Base-by-base conservation (phyloP, 2,113 vertebrate genomes). In the Procapra przewalskii region DNA sequence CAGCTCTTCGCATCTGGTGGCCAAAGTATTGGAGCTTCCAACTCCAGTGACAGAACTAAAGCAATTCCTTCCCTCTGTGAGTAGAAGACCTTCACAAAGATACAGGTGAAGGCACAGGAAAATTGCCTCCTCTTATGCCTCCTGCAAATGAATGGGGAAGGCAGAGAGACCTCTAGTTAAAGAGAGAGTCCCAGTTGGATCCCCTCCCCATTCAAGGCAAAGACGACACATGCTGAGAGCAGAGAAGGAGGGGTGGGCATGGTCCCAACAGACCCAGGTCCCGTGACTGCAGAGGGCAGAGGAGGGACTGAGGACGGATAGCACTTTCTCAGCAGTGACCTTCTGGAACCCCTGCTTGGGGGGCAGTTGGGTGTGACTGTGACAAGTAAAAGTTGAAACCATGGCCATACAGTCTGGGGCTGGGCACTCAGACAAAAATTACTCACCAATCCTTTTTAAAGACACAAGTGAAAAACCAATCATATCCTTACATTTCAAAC, bases 401-500 rank as follows among this genome's bases (percentile, higher is more conserved):
- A 27, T 48, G 67, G 79, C 75, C 75, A 50, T 54, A 88, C 23
- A 21, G 75, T 86, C 85, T n/a, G 13, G 89, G 54, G 29, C 59
- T 71, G 55, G 40, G 50, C 64, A 96, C 7, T 60, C 33, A 31
- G 52, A 55, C 43, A 83, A 93, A 95, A 96, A 84, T 91, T 92
- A 88, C 48, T 88, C 88, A 94, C 48, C 79, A 55, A 12, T 79
- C 50, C 50, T 88, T 90, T 94, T 50, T 9, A 93, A 97, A 97
- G 91, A 52, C 48, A 31, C 60, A 96, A 84, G 87, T 94, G 85
- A 95, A 91, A 88, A 93, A 45, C 71, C 82, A 96, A 86, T 81
- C 54, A 54, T 50, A 67, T 88, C 84, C 59, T 92, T 96, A 54
- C 67, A 71, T 83, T 85, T 97, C 84, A 95, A 95, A 97, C 88